A percentile compares a stretch with the other conserved stretches of the same genome.
phyloP scores from a whole-genome alignment of 2,113 vertebrate species.

The Ardeotis arabs region DNA sequence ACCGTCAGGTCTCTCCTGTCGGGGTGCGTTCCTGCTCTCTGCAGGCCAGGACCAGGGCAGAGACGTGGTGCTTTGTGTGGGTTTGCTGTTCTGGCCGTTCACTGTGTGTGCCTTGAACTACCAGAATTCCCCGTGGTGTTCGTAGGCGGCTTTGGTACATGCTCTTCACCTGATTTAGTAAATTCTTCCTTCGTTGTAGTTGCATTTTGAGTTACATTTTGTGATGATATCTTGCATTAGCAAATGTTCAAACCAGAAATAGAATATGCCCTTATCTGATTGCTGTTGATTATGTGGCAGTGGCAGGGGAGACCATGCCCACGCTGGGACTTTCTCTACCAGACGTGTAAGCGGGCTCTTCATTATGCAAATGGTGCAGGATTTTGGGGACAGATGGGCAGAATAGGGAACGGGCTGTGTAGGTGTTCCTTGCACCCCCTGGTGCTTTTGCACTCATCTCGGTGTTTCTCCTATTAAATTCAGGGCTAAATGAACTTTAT shows the following conservation, averaged over 20 bases:
- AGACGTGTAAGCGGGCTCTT: not conserved
- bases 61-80: not conserved
- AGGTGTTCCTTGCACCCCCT: not conserved
- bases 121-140: not conserved
- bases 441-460: not conserved
- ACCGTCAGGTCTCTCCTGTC: not conserved
- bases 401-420: not conserved
- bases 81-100: not conserved
- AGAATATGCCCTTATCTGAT: not conserved
- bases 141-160: fast-evolving
- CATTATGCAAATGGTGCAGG: not conserved
- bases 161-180: not conserved
- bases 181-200: not conserved
- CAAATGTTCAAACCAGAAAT: not conserved
- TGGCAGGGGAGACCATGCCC: not conserved
- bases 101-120: not conserved
- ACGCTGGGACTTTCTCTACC: fast-evolving
- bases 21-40: not conserved
- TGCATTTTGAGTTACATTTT: not conserved
- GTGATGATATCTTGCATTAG: not conserved
- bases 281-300: too few species aligned
- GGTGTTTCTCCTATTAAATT: not conserved
- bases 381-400: not conserved
- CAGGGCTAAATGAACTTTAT: not conserved
- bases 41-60: not conserved